Conservation (phyloP, 1,140 invertebrate species). For the Formica exsecta region DNA sequence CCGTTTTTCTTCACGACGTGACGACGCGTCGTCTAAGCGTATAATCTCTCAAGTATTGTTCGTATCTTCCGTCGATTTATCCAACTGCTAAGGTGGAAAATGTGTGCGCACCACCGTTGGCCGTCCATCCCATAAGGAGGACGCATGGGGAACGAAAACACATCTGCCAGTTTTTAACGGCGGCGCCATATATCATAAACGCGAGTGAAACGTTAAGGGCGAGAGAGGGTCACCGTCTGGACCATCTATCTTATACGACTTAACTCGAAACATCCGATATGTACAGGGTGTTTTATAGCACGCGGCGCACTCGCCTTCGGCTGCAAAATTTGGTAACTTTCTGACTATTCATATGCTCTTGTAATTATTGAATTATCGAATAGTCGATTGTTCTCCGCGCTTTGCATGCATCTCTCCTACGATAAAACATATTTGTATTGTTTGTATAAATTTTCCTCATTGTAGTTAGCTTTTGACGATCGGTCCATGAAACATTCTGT, state of each 20-base stretch:
- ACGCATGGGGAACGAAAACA: constrained; percentile 59
- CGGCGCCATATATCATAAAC: constrained; percentile 80
- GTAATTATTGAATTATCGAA: not conserved
- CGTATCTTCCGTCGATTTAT: constrained; percentile 75
- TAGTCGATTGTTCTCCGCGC: not conserved
- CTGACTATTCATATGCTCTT: constrained; percentile 8
- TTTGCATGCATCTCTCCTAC: not conserved
- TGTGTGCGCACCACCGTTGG: constrained; percentile 34
- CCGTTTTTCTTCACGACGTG: constrained; percentile 61
- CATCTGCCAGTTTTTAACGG: constrained; percentile 81
- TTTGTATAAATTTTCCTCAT: not conserved
- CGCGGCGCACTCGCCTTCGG: not conserved
- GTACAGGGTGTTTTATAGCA: constrained; percentile 43
- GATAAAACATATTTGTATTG: not conserved
- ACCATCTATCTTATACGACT: constrained; percentile 80
- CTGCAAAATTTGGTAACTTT: constrained; percentile 18
- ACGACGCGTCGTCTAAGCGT: constrained; percentile 55
- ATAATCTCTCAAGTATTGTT: constrained; percentile 76
- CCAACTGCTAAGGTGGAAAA: constrained; percentile 56
- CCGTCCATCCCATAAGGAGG: constrained; percentile 20
- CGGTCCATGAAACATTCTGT: not conserved
- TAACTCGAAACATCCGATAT: constrained; percentile 72
- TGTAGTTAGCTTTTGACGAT: not conserved
- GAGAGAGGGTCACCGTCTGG: constrained; percentile 69
- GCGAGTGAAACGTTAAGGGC: constrained; percentile 72